These are phyloP conservation scores for Caenorhabditis briggsae DNA, from an alignment of 1,140 invertebrate species.

Conservation along the genomic window DNA sequence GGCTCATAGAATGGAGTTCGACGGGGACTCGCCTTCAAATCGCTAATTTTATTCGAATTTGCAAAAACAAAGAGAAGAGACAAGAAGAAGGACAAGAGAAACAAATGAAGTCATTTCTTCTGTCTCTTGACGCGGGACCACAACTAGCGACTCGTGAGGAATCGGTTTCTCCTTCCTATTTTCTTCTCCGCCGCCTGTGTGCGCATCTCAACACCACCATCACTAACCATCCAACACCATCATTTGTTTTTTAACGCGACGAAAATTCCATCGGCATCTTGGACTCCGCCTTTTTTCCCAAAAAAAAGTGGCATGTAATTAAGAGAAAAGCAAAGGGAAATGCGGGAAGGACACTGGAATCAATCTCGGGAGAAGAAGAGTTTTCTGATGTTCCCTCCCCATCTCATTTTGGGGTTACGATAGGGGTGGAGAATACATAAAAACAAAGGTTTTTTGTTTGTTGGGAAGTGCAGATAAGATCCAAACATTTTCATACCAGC, in stretches of 20 bases:
- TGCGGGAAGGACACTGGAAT: neutral
- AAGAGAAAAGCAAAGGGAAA: conserved; percentile 4
- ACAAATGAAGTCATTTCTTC: conserved; percentile 45
- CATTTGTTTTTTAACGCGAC: conserved; percentile 39
- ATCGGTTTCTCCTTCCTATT: conserved; percentile 30
- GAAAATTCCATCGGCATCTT: neutral
- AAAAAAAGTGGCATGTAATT: conserved; percentile 31
- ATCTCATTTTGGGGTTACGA: neutral
- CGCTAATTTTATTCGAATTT: conserved; percentile 55
- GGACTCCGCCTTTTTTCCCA: neutral
- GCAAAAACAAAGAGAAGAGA: conserved; percentile 36
- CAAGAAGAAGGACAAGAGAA: conserved; percentile 19
- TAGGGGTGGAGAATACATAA: neutral
- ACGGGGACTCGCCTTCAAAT: conserved; percentile 24
- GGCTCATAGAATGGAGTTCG: conserved; percentile 41
- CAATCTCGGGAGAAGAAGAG: neutral
- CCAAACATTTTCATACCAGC: too few relatives aligned
- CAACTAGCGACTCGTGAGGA: conserved; percentile 50
- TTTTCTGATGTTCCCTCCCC: conserved; percentile 29
- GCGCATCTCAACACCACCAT: conserved; percentile 28
- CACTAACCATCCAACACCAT: conserved; percentile 5
- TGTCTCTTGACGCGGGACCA: conserved; percentile 8
- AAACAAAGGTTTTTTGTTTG: neutral
- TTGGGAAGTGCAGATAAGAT: neutral
- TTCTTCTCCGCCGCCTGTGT: neutral